Evolutionary conservation across 2,113 vertebrate species (phyloP), one percentile per base, ranked within the genome.

Genomic region (Poeciliopsis turrubarensis): DNA sequence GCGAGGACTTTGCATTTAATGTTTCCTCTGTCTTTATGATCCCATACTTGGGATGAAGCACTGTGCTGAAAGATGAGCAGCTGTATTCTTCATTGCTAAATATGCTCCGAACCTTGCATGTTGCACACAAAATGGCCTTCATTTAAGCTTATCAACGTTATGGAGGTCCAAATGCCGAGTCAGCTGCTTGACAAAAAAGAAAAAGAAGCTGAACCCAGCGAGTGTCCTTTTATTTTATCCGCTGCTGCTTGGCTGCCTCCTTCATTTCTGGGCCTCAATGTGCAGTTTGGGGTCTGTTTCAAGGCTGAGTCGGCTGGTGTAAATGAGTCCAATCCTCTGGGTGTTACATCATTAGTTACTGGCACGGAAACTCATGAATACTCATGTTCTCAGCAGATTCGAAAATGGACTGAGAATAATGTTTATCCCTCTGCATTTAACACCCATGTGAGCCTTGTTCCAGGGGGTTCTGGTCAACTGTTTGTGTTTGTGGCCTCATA

Each of bases 401-500:
- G 29, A 63, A 17, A 29, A 4, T 19, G 61, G 29, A 22, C 29
- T 63, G 60, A 29, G 29, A 30, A 29, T 17, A 27, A 31, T 8
- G 8, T 63, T 31, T 63, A 31, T 7, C 29, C 29, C 31, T 63
- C 3, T 62, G 26, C 27, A 15, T 63, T 31, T 63, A 63, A 62
- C 13, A 62, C 1, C 27, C 17, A n/a, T n/a, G n/a, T 26, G 22
- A 65, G 19, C 25, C 3, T 65, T 26, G 15, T 39, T n/a, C 10
- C 32, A 39, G 7, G 25, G 30, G 30, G 29, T 63, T 63, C 32
- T 14, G 29, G 51, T 57, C 25, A 9, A 60, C n/a, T n/a, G 2
- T 65, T 73, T 26, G 47, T 14, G 30, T 44, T 30, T 31, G 41
- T 65, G 66, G 39, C 66, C 67, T 30, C 32, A 60, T 68, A 29